Base-by-base conservation (phyloP, 1,140 invertebrate species). In the Bombus breviceps region DNA sequence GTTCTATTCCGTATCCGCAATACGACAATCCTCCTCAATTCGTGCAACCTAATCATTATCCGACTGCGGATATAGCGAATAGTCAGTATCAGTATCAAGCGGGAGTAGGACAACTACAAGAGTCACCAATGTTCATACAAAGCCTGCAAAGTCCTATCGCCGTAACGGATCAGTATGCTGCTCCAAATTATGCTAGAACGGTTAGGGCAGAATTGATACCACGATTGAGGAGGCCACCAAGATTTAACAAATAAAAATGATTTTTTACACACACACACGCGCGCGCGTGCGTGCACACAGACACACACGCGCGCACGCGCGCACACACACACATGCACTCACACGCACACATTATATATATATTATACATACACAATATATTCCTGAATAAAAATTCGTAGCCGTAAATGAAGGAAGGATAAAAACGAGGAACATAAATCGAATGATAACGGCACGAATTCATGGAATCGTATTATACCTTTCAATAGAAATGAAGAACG, bases 131-230 rank as follows among this genome's bases (percentile, higher is more conserved):
- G 47, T 94, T 92, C 62, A 91, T 94, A 59, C 93, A 93, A 76
- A 93, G 88, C 57, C 64, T 93, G 53, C 91, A 91, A 34, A 93
- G 92, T 74, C 91, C 93, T 9, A 91, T 94, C n/a, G 85, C 92
- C 15, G 89, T 94, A 34, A 90, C 92, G 0, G 93, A 94, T 88
- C 93, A 94, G 32, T 94, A 92, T 37, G 86, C 91, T 32, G 87
- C 91, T 25, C 86, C 91, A n/a, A 94, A 88, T 90, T 93, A 94
- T 64, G 91, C 92, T 25, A 89, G 91, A 74, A 83, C 93, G 5
- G 90, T 93, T n/a, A 89, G 92, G 57, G 91, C 92, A 6, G 93
- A 94, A 74, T 43, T 94, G 75, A 89, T 94, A 73, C 93, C 92
- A 18, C 86, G 90, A 41, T 77, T 93, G 62, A 91, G 90, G 59